phyloP scores from a whole-genome alignment of 2,113 vertebrate genomes.

The Rana temporaria region DNA sequence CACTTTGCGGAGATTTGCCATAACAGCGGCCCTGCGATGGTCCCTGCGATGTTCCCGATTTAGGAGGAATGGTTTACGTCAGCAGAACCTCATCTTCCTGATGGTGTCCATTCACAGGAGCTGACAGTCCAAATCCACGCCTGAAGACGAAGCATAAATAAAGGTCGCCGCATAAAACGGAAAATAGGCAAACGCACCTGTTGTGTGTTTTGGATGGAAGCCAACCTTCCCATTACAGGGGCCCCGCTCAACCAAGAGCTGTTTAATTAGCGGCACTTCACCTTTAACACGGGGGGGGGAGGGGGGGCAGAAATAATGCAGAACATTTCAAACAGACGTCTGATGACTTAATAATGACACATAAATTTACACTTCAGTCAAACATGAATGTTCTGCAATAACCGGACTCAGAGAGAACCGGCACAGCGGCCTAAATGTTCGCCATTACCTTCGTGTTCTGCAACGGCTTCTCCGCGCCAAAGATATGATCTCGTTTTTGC shows the following conservation, averaged over 20 bases:
- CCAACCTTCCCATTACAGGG: slow-evolving; percentile 37
- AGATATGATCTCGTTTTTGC: too few species aligned
- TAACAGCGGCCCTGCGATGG: slow-evolving; percentile 1
- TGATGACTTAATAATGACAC: too few species aligned
- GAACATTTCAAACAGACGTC: background rate
- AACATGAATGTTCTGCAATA: too few species aligned
- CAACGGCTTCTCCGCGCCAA: too few species aligned
- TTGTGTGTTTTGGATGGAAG: slow-evolving; percentile 27
- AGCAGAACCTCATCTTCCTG: slow-evolving; percentile 17
- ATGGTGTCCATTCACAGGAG: slow-evolving; percentile 29
- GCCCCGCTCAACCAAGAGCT: background rate
- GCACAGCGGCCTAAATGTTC: too few species aligned
- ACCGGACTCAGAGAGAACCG: too few species aligned
- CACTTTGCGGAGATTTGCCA: slow-evolving; percentile 17
- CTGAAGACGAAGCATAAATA: slow-evolving; percentile 32
- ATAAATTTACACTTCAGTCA: too few species aligned
- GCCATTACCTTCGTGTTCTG: too few species aligned
- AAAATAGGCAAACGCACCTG: slow-evolving; percentile 40
- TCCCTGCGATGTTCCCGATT: too few species aligned
- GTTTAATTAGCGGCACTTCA: background rate
- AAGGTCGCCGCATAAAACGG: slow-evolving; percentile 41
- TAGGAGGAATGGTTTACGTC: slow-evolving; percentile 28
- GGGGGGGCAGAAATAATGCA: slow-evolving; percentile 4
- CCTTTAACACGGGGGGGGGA: background rate
- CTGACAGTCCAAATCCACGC: slow-evolving; percentile 31